Base-by-base conservation (phyloP, 2,888 invertebrate species). In the Sphaerophoria rueppellii region DNA sequence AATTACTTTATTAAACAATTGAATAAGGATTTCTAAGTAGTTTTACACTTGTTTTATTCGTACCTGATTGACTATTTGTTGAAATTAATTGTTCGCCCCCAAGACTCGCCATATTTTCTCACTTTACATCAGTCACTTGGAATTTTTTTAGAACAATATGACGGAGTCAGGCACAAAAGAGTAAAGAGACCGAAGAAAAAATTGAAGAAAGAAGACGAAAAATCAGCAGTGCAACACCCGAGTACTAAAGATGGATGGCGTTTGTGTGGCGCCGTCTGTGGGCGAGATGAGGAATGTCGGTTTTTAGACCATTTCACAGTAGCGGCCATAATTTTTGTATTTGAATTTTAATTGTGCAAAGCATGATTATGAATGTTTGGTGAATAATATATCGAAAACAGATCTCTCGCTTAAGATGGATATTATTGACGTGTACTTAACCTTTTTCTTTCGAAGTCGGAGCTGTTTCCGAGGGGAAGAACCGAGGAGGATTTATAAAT, bases 91-190 rank as follows among this genome's bases (percentile, higher is more conserved):
- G 90, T 90, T 92, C 91, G 89, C 91, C 92, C 89, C 90, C 92
- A 90, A 92, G 89, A 91, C 91, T 92, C 92, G 91, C 91, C 92
- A 92, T 92, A 91, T 92, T 92, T 91, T 89, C 89, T 88, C 88
- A 89, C 89, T 90, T 88, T 89, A 89, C 89, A 89, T 89, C 89
- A 89, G 89, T 89, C 89, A 90, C 90, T 89, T 89, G 88, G 88
- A 89, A 89, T 88, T 89, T 89, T 89, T 89, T 89, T 89, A 89
- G 89, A 89, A 89, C 89, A 88, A 88, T 88, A 89, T 88, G 87
- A 87, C 88, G 88, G 87, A 87, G 86, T 24, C 24, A 24, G 24
- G 24, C 24, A 24, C 86, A 87, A 86, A 43, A 63, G 35, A 24
- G 86, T 87, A 86, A 43, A 63, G 35, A 43, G 43, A 43, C 43